Base-by-base conservation (phyloP, 2,113 vertebrate genomes). In the Alexandromys fortis region DNA sequence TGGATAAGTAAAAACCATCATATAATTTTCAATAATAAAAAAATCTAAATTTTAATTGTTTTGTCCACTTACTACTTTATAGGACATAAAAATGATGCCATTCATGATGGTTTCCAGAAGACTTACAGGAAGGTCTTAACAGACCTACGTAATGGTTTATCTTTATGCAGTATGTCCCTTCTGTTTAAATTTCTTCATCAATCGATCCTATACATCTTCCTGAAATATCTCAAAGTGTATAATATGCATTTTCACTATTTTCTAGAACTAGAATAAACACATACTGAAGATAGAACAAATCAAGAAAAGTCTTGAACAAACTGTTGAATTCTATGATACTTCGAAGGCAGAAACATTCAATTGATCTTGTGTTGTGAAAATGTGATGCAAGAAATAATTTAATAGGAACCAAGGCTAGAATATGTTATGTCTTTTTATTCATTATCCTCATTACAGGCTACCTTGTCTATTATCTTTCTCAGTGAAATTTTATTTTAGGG, bases 161-260 rank as follows among this genome's bases (percentile, higher is more conserved):
- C 73, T 65, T 92, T 65, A 87, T 42, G n/a, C 28, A 90, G 61
- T 85, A 93, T 92, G 77, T 86, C 83, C 55, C 65, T 73, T 87
- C 35, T 86, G 38, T 45, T 97, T n/a, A 88, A 89, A 89, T 88
- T 93, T 94, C 63, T 85, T 87, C 22, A 33, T 91, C n/a, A 76
- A 5, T 88, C 68, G 22, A 67, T 12, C 3, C 13, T 77, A 86
- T 95, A 1, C 1, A 86, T 42, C 13, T 91, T 92, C 45, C 8
- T 61, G 9, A 58, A 89, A 88, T 89, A 68, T 8, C 10, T 89
- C 65, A 91, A 82, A 72, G 77, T 91, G 76, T 38, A 38, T 76
- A 68, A 35, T 30, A 93, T 47, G 55, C 3, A 28, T 12, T 76
- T 79, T 94, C 19, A 30, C 83, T 85, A 2, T 91, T 97, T 19